These are phyloP conservation scores for Anadara kagoshimensis DNA, from an alignment of 1,140 invertebrate genomes.

Conservation along the genomic window DNA sequence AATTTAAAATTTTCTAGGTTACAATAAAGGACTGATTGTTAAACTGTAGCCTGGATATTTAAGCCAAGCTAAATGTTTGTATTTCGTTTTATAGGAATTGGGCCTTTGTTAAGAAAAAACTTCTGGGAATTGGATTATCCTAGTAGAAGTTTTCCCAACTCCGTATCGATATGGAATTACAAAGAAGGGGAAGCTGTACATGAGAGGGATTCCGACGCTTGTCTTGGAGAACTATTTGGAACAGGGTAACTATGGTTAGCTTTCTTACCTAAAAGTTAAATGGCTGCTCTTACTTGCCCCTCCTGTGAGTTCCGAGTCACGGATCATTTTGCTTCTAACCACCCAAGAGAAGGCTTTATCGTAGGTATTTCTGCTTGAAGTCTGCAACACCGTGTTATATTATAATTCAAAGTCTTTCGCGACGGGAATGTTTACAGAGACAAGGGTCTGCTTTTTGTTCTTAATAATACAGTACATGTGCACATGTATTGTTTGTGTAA, in stretches of 20 bases:
- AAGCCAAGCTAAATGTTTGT: neutral
- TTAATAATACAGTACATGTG: no score
- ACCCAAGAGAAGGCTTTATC: no score
- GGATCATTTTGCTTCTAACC: no score
- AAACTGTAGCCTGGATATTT: no score
- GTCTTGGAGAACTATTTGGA: slow-evolving; percentile 61
- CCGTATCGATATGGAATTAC: slow-evolving; percentile 38
- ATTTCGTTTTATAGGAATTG: slow-evolving; percentile 50
- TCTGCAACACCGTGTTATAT: no score
- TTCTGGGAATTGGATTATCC: slow-evolving; percentile 59
- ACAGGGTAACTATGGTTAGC: slow-evolving; percentile 50
- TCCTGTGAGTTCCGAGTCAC: no score
- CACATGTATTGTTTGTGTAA: no score
- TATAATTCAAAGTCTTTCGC: no score
- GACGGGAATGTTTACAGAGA: neutral
- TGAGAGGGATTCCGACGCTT: slow-evolving; percentile 61
- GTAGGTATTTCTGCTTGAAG: no score
- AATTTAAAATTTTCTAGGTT: no score
- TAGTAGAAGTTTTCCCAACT: slow-evolving; percentile 39
- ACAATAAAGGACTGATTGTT: no score
- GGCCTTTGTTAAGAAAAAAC: slow-evolving; percentile 45
- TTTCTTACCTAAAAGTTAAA: neutral
- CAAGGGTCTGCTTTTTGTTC: no score
- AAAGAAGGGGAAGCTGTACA: slow-evolving; percentile 47
- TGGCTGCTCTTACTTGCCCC: neutral